Evolutionary conservation across 2,113 vertebrate species (phyloP).

Genomic region (Mobula birostris): DNA sequence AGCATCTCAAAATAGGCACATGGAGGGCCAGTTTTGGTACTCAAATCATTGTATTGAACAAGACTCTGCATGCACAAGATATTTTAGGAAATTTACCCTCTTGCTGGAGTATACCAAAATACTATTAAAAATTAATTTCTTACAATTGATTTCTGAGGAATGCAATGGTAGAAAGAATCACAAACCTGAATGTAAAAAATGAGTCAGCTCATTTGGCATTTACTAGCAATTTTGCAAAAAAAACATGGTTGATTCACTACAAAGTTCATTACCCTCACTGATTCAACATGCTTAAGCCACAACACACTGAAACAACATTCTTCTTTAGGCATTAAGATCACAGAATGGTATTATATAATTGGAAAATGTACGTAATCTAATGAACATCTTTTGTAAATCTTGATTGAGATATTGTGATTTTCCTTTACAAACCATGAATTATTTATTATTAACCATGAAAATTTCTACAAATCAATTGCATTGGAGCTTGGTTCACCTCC

Average conservation of each 20-base stretch:
- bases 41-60: neutral
- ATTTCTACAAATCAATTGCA: neutral
- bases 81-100: neutral
- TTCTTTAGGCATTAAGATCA: neutral
- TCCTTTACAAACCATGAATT: neutral
- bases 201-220: neutral
- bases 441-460: neutral
- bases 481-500: neutral
- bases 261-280: neutral
- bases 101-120: neutral
- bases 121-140: neutral
- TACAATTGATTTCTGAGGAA: neutral
- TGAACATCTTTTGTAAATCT: neutral
- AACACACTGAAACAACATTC: too few relatives aligned
- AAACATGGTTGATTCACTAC: neutral
- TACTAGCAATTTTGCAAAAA: neutral
- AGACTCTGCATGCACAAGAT: neutral
- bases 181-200: too few relatives aligned
- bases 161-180: constrained; percentile 8
- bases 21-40: neutral
- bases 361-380: neutral
- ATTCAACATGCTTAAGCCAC: neutral
- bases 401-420: neutral
- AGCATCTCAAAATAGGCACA: neutral
- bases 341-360: neutral